Base-by-base conservation (phyloP, 2,113 vertebrate genomes). In the Alligator sinensis region DNA sequence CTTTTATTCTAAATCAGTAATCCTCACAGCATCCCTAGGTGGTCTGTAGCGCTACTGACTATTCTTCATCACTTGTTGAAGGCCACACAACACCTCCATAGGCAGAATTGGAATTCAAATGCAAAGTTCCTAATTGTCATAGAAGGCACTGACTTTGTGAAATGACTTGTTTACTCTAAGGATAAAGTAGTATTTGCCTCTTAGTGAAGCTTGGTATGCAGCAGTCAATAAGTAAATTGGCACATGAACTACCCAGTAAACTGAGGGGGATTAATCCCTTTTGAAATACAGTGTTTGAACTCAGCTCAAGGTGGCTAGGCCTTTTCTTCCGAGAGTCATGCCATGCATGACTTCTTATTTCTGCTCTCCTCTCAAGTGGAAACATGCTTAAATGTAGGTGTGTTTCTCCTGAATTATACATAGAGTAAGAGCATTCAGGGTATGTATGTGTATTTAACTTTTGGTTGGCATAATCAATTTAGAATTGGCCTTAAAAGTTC, bases 101-200 rank as follows among this genome's bases (percentile, higher is more conserved):
- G 76, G 59, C 0, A 55, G 27, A 85, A 2, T 3, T 83, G 79
- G 83, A 3, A 61, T 80, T 92, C 30, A 47, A 16, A 28, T 5
- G 2, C 5, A 82, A 2, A 72, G 16, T 64, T 90, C 24, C 58
- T 24, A 16, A 2, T 70, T 86, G 21, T 84, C 82, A 0, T 83
- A 72, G 83, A 92, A 72, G 0, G 5, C 2, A 3, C 7, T 0
- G 0, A 60, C 17, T 62, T 62, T 78, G 14, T 30, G 81, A 66
- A 90, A 85, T 11, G 64, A 1, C 1, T 75, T 87, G 8, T 79
- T 94, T 92, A 25, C 13, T 87, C 18, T n/a, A 94, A 85, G 15
- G 4, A 11, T 66, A 8, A 4, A 12, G 2, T 87, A 74, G 63
- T 16, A 78, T 68, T 63, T 87, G 70, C 0, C 47, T 79, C 2